A percentile compares a stretch with the other conserved stretches of the same genome.
These are phyloP conservation scores for Strongylocentrotus purpuratus DNA, from an alignment of 35 echinoderm and acorn worm genomes.

Conservation along the genomic window DNA sequence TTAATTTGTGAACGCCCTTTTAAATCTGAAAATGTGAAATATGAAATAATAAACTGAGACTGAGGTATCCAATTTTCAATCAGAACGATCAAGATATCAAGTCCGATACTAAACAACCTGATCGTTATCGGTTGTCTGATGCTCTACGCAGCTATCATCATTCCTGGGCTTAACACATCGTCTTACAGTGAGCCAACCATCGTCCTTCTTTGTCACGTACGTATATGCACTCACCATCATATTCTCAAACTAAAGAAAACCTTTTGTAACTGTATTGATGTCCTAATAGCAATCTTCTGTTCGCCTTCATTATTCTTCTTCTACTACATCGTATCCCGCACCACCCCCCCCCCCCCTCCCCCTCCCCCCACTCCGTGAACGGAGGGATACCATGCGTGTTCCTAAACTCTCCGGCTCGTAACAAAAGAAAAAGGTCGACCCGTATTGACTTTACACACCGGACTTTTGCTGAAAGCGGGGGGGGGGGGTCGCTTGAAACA, in stretches of 20 bases:
- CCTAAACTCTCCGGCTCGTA: too few species aligned
- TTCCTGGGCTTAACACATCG: conserved; percentile 42
- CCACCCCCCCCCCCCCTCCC: too few species aligned
- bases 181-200: not conserved
- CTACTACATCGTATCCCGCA: too few species aligned
- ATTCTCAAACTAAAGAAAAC: not conserved
- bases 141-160: conserved; percentile 48
- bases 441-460: too few species aligned
- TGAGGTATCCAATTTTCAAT: not conserved
- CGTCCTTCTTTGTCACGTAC: conserved; percentile 41
- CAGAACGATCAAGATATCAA: conserved; percentile 67
- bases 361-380: too few species aligned
- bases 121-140: conserved; percentile 58
- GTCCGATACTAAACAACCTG: conserved; percentile 58
- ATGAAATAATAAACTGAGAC: not conserved
- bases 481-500: too few species aligned
- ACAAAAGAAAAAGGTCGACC: too few species aligned
- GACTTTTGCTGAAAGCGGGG: too few species aligned
- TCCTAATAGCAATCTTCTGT: too few species aligned
- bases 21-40: not conserved
- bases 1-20: not conserved
- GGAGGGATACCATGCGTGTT: too few species aligned
- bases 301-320: too few species aligned
- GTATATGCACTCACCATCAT: not conserved
- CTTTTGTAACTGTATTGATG: too few species aligned